These are phyloP conservation scores for Drosophila nigritarsus DNA, from an alignment of 2,888 invertebrate species.

Conservation along the genomic window DNA sequence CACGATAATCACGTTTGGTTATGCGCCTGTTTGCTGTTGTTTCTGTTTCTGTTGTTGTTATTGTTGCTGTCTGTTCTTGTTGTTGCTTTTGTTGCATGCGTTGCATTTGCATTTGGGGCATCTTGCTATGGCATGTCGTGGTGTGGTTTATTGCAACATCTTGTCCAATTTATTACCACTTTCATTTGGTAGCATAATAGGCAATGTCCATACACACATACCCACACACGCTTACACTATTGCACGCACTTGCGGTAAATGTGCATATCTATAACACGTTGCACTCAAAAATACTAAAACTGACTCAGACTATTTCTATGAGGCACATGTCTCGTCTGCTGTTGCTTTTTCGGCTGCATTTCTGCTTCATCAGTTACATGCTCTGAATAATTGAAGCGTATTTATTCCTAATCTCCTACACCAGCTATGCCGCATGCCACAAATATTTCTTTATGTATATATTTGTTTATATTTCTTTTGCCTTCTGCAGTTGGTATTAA, in stretches of 20 bases:
- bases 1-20: constrained; percentile 75
- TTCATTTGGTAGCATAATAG: constrained; percentile 82
- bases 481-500: constrained; percentile 48
- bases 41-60: constrained; percentile 4
- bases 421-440: background rate
- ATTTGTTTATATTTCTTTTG: background rate
- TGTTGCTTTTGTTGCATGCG: constrained; percentile 5
- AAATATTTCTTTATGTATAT: no score
- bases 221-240: constrained; percentile 22
- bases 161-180: constrained; percentile 83
- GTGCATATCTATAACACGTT: constrained; percentile 75
- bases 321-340: constrained; percentile 37
- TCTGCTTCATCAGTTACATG: constrained; percentile 83
- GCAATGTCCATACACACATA: constrained; percentile 56
- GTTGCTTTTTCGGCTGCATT: constrained; percentile 48
- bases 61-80: constrained; percentile 15
- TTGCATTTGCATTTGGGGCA: constrained; percentile 15
- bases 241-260: constrained; percentile 66
- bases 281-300: constrained; percentile 73
- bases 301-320: constrained; percentile 28
- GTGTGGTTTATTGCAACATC: constrained; percentile 82
- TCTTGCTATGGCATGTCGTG: constrained; percentile 54
- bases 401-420: constrained; percentile 49
- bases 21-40: constrained; percentile 37
- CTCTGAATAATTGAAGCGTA: constrained; percentile 82